phyloP scores from a whole-genome alignment of 2,113 vertebrate genomes.

The Semnornis frantzii region DNA sequence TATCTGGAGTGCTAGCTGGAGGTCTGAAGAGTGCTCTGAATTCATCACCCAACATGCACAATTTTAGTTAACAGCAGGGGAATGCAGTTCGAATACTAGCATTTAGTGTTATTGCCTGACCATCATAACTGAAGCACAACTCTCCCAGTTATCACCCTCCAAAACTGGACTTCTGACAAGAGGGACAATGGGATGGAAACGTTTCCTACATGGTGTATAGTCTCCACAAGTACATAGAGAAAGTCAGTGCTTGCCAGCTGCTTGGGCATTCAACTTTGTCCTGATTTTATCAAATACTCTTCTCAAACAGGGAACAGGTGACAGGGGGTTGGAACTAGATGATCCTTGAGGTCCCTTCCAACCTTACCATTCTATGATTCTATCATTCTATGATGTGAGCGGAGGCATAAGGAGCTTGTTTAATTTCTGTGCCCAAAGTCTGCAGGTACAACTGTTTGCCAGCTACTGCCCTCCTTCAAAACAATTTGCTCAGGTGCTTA shows the following conservation, averaged over 20 bases:
- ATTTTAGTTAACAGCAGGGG: not conserved
- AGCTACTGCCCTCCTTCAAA: not conserved
- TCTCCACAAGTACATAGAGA: not conserved
- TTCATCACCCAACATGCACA: rapidly evolving
- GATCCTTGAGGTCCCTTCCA: no score
- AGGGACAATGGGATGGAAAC: not conserved
- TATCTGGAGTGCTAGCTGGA: not conserved
- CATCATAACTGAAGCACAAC: not conserved
- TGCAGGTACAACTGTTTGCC: not conserved
- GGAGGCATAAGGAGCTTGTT: not conserved
- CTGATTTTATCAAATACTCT: not conserved
- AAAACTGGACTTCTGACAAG: not conserved
- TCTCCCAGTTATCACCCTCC: not conserved
- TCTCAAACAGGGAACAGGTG: not conserved
- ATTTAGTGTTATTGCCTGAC: not conserved
- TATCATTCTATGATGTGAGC: not conserved
- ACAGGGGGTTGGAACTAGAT: not conserved
- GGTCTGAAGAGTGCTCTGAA: not conserved
- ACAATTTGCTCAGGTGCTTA: not conserved
- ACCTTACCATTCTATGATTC: no score
- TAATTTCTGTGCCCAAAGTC: not conserved
- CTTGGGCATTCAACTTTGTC: not conserved
- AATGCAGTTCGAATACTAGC: not conserved
- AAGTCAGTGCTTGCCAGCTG: not conserved
- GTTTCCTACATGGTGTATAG: rapidly evolving